Evolutionary conservation across 1,140 invertebrate genomes (phyloP), one percentile per base, ranked within the genome.

Genomic region (Araneus ventricosus): DNA sequence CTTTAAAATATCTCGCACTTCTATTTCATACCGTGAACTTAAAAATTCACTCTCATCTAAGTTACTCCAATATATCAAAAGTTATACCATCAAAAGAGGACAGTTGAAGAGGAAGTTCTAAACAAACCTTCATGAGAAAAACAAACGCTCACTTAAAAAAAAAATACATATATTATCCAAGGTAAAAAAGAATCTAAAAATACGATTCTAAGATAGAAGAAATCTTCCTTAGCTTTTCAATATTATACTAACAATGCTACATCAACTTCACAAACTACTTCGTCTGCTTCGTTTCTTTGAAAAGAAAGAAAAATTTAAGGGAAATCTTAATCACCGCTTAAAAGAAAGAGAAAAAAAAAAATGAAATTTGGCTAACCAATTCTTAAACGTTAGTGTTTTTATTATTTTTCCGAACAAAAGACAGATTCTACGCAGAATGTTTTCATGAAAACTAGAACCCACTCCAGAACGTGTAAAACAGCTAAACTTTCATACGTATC

Each of bases 131-230:
- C 10, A 52, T 52, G 45, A 14, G 17, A 52, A 52, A 52, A 2
- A 52, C 17, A 52, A 67, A 37, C 41, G 24, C 61, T 4, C 86
- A 61, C 86, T 70, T 39, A 37, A 67, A 88, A 70, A 57, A 24
- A 67, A 34, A 88, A 88, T 52, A 14, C 45, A 52, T 67, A 61
- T 88, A 88, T 88, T 67, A 39, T 88, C 59, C 34, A 2, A 41
- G 34, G 22, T 24, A 41, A 59, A 39, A 41, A 59, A 34, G 37
- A n/a, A 39, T 88, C 86, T 88, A 88, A 88, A 88, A 88, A 88
- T 88, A 88, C 30, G 22, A 61, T 41, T 67, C 37, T 24, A 61
- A 70, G 61, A 61, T 22, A 52, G 3, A 37, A 88, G 39, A 63
- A 37, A 27, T n/a, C 17, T 8, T 8, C 57, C 34, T 41, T 52